Conservation (phyloP, 1,140 invertebrate genomes). For the Hesperophylax magnus region DNA sequence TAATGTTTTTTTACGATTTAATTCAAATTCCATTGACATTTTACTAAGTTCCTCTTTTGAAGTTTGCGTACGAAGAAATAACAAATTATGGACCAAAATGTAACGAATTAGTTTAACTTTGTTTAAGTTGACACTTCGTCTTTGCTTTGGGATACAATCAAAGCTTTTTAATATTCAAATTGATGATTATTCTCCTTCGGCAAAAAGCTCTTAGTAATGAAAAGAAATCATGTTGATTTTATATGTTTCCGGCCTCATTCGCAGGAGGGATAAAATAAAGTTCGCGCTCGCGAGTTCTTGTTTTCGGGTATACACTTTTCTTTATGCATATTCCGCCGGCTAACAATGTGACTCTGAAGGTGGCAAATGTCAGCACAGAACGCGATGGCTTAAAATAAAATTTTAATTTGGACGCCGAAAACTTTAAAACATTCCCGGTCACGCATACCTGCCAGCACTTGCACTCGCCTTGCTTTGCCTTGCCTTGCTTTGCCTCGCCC, state of each 20-base stretch:
- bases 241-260: too few relatives aligned
- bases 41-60: too few relatives aligned
- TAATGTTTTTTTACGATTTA: too few relatives aligned
- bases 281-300: background rate
- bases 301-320: background rate
- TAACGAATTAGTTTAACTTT: too few relatives aligned
- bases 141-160: too few relatives aligned
- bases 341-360: conserved; percentile 33
- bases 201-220: background rate
- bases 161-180: background rate
- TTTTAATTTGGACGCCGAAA: conserved; percentile 37
- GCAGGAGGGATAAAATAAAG: background rate
- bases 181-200: background rate
- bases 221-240: too few relatives aligned
- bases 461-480: background rate
- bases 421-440: conserved; percentile 23
- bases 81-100: too few relatives aligned
- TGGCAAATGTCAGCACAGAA: background rate
- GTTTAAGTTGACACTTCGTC: too few relatives aligned
- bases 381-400: conserved; percentile 3
- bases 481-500: too few relatives aligned
- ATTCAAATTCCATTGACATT: too few relatives aligned
- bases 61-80: too few relatives aligned
- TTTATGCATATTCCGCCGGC: conserved; percentile 30
- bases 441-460: conserved; percentile 11